Base-by-base conservation (phyloP, 1,140 invertebrate species). In the Acromyrmex heyeri region DNA sequence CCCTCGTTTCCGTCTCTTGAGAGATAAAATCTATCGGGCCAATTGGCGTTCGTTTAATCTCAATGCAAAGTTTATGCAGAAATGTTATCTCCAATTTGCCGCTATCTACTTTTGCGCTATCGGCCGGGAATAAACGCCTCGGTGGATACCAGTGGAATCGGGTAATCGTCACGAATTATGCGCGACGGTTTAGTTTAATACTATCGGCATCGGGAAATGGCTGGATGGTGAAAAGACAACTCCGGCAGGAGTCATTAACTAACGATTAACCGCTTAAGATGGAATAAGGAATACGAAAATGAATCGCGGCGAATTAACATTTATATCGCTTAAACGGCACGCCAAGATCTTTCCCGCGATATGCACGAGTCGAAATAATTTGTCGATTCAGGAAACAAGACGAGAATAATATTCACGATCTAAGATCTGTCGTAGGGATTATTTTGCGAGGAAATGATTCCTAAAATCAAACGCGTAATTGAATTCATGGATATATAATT, bases 1-100 rank as follows among this genome's bases (percentile, higher is more conserved):
- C 3, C 14, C 8, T 0, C 16, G 10, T 14, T 70, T 38, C 64
- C 34, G 38, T 55, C 75, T 70, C 50, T 61, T 57, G 14, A 57
- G 53, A 44, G 21, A 16, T 75, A 27, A 73, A n/a, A 72, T 69
- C n/a, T 34, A 55, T 50, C 65, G 27, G 21, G 24, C 30, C 50
- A 53, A 53, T 30, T n/a, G 69, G 83, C 44, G 44, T 27, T 24
- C 87, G 69, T 81, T 88, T 88, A 83, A 87, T 88, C 77, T 57
- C 53, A 48, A 82, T 73, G 78, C 87, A 79, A 82, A 87, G 27
- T 85, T 85, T 85, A 87, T 57, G 61, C 79, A 55, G 70, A 53
- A 62, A 61, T 67, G 65, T 87, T 75, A 75, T 87, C 86, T 72
- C 24, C 44, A 65, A 75, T 87, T 76, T 70, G 44, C 69, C 50